Evolutionary conservation across 2,888 invertebrate species (phyloP).

Genomic region (Tortrix viridana): DNA sequence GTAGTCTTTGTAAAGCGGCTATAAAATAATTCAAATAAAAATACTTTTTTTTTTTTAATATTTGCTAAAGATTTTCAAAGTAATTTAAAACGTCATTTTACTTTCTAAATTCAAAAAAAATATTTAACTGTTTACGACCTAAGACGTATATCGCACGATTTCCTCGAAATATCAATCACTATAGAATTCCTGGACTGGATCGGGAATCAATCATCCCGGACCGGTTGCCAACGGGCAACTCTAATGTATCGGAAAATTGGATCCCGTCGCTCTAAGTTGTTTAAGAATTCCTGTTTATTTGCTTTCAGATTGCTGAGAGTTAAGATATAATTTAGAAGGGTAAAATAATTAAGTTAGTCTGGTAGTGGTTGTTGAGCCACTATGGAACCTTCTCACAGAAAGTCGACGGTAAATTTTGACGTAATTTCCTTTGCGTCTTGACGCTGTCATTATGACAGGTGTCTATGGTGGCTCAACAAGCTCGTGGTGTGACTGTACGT

Average conservation of each 20-base stretch:
- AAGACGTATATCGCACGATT: slow-evolving; percentile 37
- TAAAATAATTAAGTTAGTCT: background rate
- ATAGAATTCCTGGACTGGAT: slow-evolving; percentile 48
- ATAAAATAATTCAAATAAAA: too few species aligned
- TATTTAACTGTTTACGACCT: slow-evolving; percentile 22
- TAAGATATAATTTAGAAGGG: background rate
- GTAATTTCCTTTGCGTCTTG: too few species aligned
- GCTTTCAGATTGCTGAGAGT: slow-evolving; percentile 25
- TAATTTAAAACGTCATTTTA: too few species aligned
- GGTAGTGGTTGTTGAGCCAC: too few species aligned
- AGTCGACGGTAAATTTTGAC: too few species aligned
- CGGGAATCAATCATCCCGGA: slow-evolving; percentile 55
- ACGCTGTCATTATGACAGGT: too few species aligned
- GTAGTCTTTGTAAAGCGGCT: too few species aligned
- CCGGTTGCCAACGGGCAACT: slow-evolving; percentile 39
- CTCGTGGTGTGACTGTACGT: too few species aligned
- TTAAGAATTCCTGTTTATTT: slow-evolving; percentile 38
- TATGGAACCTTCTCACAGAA: too few species aligned
- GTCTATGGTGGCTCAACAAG: too few species aligned
- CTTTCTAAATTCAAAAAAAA: background rate
- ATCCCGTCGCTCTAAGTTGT: slow-evolving; percentile 46
- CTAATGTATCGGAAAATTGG: slow-evolving; percentile 77
- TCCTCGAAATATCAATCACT: slow-evolving; percentile 57
- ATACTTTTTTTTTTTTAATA: too few species aligned
- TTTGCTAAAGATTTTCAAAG: too few species aligned